phyloP scores from a whole-genome alignment of 2,113 vertebrate species.

The Nothoprocta perdicaria region DNA sequence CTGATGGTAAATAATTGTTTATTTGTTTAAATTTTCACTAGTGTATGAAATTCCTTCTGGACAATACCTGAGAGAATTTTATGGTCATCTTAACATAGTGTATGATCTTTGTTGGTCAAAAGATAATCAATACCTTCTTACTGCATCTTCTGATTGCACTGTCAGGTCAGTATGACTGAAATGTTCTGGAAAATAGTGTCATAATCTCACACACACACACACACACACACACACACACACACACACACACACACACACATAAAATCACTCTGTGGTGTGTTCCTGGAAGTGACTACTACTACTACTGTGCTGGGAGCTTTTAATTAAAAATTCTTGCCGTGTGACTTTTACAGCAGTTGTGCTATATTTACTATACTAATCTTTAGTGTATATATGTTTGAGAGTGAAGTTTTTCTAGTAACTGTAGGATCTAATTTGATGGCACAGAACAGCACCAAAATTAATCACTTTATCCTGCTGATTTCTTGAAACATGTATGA shows the following conservation, averaged over 20 bases:
- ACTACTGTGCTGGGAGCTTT: background rate
- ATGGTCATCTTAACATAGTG: constrained; percentile 93
- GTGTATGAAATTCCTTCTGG: constrained; percentile 98
- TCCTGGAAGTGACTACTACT: background rate
- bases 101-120: constrained; percentile 97
- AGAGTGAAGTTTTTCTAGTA: background rate
- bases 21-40: constrained; percentile 68
- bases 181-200: background rate
- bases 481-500: background rate
- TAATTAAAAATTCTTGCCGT: background rate
- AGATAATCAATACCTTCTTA: constrained; percentile 87
- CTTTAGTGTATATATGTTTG: background rate
- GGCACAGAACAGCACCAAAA: background rate
- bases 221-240: too few relatives aligned
- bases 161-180: constrained; percentile 84
- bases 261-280: background rate
- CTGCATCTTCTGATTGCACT: constrained; percentile 94
- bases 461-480: background rate
- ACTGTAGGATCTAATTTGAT: background rate
- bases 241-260: too few relatives aligned
- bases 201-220: background rate
- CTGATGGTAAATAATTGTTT: background rate
- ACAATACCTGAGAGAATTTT: constrained; percentile 86
- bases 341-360: background rate
- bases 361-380: background rate